Conservation (phyloP, 23 tunicate genomes). For the Phallusia fumigata region DNA sequence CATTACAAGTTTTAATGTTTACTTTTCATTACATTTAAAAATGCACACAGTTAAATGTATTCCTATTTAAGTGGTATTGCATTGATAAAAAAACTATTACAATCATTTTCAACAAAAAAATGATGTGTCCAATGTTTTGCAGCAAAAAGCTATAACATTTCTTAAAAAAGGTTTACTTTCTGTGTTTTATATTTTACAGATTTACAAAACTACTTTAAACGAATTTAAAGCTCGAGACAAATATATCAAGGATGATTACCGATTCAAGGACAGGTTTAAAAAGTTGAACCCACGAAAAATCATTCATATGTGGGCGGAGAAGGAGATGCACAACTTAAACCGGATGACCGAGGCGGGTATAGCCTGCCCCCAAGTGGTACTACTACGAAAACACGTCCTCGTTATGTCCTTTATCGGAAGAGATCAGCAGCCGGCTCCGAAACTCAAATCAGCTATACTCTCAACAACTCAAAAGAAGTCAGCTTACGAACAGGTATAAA, state of each 20-base stretch:
- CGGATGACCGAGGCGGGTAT: conserved; percentile 68
- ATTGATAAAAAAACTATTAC: too few species aligned
- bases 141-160: too few species aligned
- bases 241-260: conserved; percentile 94
- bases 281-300: conserved; percentile 87
- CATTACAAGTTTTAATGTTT: too few species aligned
- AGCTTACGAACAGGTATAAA: conserved; percentile 70
- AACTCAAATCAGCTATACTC: conserved; percentile 69
- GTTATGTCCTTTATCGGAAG: conserved; percentile 93
- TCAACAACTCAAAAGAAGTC: conserved; percentile 44
- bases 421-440: conserved; percentile 73
- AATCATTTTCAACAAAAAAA: too few species aligned
- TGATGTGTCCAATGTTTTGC: too few species aligned
- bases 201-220: conserved; percentile 89
- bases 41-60: too few species aligned
- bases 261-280: conserved; percentile 94
- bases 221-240: conserved; percentile 77
- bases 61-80: too few species aligned
- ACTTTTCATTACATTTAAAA: too few species aligned
- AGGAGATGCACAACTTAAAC: conserved; percentile 81
- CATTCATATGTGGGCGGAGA: conserved; percentile 97
- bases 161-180: too few species aligned
- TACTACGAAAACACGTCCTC: conserved; percentile 82
- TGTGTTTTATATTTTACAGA: conserved; percentile 18
- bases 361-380: conserved; percentile 86